Evolutionary conservation across 2,888 invertebrate species (phyloP).

Genomic region (Steinernema scapterisci): DNA sequence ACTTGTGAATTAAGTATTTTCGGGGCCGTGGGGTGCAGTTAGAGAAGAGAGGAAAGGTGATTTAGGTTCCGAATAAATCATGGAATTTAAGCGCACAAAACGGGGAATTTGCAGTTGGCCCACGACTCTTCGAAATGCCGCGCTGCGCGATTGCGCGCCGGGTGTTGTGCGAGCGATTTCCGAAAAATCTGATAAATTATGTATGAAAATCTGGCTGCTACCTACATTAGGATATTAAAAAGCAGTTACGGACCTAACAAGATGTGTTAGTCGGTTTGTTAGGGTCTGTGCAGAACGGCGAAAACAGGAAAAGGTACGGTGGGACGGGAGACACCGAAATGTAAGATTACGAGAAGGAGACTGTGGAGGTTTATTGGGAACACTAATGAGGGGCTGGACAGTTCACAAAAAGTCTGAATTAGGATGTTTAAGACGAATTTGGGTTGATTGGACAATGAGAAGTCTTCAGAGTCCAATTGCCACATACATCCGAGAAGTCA

Average conservation of each 20-base stretch:
- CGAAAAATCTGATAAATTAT: constrained; percentile 23
- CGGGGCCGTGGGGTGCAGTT: background rate
- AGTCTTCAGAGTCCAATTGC: too few relatives aligned
- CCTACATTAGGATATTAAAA: background rate
- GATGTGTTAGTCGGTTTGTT: background rate
- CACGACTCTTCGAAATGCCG: background rate
- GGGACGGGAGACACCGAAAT: too few relatives aligned
- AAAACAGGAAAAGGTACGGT: too few relatives aligned
- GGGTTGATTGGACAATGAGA: too few relatives aligned
- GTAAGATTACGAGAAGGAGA: too few relatives aligned
- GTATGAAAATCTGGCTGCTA: background rate
- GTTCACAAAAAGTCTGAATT: too few relatives aligned
- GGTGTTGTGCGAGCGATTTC: background rate
- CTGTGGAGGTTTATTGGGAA: too few relatives aligned
- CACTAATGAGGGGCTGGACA: too few relatives aligned
- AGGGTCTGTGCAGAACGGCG: too few relatives aligned
- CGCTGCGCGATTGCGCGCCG: background rate
- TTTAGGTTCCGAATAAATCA: constrained; percentile 25
- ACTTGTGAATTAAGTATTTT: too few relatives aligned
- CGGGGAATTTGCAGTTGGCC: background rate
- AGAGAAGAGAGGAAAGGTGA: background rate
- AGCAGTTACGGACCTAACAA: background rate
- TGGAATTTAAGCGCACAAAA: background rate
- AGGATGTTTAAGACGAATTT: too few relatives aligned
- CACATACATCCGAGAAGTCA: too few relatives aligned